A percentile compares a stretch with the other conserved stretches of the same genome.
Conservation (phyloP, 2,888 invertebrate genomes). For the Stratiomys singularior region DNA sequence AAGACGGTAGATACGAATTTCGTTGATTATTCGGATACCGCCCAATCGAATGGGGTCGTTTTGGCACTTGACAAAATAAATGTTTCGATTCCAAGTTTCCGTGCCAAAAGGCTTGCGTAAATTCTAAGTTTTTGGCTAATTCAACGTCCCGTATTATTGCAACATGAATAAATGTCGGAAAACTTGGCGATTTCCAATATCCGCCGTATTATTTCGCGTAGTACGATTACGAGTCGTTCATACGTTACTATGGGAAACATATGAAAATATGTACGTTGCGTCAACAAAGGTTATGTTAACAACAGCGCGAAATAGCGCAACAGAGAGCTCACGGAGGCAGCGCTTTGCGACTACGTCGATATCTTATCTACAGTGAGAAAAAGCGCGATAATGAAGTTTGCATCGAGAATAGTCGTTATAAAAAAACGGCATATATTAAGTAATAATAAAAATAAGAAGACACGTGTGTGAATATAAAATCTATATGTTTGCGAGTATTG, state of each 20-base stretch:
- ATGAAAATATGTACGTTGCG: background rate
- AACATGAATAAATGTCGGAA: background rate
- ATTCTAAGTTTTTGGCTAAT: background rate
- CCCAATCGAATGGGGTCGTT: too few species aligned
- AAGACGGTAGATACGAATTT: too few species aligned
- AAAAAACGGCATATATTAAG: slow-evolving; percentile 22
- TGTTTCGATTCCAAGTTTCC: too few species aligned
- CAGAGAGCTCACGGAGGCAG: background rate
- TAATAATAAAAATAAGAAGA: slow-evolving; percentile 12
- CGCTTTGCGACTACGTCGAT: slow-evolving; percentile 14
- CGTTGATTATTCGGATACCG: too few species aligned
- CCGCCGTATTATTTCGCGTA: slow-evolving; percentile 14
- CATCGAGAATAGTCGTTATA: slow-evolving; percentile 33
- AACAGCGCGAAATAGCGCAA: background rate
- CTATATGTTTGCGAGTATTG: background rate
- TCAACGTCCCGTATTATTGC: too few species aligned
- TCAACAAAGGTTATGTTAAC: slow-evolving; percentile 28
- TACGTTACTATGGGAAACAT: background rate
- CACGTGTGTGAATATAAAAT: background rate
- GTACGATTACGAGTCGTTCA: background rate
- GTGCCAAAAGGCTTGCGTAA: background rate
- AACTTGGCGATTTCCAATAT: slow-evolving; percentile 5
- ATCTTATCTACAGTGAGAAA: slow-evolving; percentile 38
- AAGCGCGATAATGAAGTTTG: slow-evolving; percentile 41
- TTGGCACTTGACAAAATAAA: too few species aligned